phyloP scores from a whole-genome alignment of 2,888 invertebrate genomes.

The Hipparchia semele region DNA sequence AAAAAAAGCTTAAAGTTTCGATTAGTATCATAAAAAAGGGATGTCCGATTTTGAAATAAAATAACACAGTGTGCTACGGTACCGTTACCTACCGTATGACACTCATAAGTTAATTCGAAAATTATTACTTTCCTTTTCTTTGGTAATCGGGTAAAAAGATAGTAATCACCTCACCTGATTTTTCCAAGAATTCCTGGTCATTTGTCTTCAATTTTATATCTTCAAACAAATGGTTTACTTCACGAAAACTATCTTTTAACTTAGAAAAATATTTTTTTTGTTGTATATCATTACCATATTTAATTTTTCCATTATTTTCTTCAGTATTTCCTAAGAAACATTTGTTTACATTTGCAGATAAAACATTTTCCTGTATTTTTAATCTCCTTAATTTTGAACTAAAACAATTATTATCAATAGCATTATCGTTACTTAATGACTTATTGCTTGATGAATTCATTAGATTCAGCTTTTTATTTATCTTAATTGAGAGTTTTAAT shows the following conservation, averaged over 20 bases:
- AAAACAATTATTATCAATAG: slow-evolving; percentile 33
- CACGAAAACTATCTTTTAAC: slow-evolving; percentile 50
- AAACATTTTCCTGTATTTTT: slow-evolving; percentile 68
- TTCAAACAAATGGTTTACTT: slow-evolving; percentile 58
- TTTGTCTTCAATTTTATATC: slow-evolving; percentile 58
- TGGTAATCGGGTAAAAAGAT: neutral
- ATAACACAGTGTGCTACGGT: too few relatives aligned
- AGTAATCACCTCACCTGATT: slow-evolving; percentile 51
- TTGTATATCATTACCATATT: slow-evolving; percentile 37
- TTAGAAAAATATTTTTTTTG: slow-evolving; percentile 48
- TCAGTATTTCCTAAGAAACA: slow-evolving; percentile 39
- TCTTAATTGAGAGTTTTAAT: neutral
- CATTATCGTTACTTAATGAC: slow-evolving; percentile 16
- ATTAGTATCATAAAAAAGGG: too few relatives aligned
- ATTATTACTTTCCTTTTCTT: too few relatives aligned
- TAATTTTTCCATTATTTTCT: slow-evolving; percentile 33
- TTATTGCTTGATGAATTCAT: slow-evolving; percentile 33
- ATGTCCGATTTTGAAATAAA: too few relatives aligned
- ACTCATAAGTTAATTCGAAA: too few relatives aligned
- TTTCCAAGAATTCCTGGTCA: slow-evolving; percentile 49
- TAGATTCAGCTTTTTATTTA: neutral
- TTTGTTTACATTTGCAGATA: slow-evolving; percentile 51
- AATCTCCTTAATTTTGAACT: slow-evolving; percentile 61
- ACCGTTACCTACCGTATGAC: too few relatives aligned
- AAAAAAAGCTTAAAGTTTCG: too few relatives aligned